Conservation (phyloP, 2,888 invertebrate species). For the Orchestes rusci region DNA sequence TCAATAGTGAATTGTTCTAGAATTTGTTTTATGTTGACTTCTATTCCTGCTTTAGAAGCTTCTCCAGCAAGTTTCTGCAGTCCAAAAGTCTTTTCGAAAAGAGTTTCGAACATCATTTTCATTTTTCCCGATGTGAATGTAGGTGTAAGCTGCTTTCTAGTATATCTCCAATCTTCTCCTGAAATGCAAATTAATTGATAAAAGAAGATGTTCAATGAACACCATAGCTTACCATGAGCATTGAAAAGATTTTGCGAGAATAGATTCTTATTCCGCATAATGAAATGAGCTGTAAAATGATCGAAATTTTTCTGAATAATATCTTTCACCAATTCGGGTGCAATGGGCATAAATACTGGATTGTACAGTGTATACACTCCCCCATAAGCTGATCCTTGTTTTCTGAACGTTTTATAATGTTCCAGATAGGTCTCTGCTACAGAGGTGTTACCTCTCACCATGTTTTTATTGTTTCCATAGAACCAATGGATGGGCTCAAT, state of each 20-base stretch:
- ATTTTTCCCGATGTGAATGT: conserved; percentile 40
- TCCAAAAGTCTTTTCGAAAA: conserved; percentile 33
- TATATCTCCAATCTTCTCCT: conserved; percentile 40
- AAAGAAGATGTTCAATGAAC: background rate
- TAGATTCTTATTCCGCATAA: background rate
- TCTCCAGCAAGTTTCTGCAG: conserved; percentile 30
- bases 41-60: conserved; percentile 19
- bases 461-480: conserved; percentile 8
- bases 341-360: conserved; percentile 29
- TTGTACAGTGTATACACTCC: conserved; percentile 40
- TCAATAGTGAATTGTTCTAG: conserved; percentile 52
- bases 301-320: conserved; percentile 53
- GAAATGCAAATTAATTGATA: background rate
- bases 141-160: conserved; percentile 40
- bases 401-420: conserved; percentile 20
- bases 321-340: conserved; percentile 35
- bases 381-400: conserved; percentile 24
- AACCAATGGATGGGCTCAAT: conserved; percentile 14
- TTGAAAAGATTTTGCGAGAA: background rate
- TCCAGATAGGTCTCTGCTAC: conserved; percentile 4
- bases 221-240: background rate
- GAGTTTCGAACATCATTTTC: conserved; percentile 36
- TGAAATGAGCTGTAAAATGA: conserved; percentile 38
- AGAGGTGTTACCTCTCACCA: conserved; percentile 5
- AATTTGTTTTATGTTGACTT: conserved; percentile 37